Evolutionary conservation across 2,888 invertebrate species (phyloP).

Genomic region (Matsumyia berberina): DNA sequence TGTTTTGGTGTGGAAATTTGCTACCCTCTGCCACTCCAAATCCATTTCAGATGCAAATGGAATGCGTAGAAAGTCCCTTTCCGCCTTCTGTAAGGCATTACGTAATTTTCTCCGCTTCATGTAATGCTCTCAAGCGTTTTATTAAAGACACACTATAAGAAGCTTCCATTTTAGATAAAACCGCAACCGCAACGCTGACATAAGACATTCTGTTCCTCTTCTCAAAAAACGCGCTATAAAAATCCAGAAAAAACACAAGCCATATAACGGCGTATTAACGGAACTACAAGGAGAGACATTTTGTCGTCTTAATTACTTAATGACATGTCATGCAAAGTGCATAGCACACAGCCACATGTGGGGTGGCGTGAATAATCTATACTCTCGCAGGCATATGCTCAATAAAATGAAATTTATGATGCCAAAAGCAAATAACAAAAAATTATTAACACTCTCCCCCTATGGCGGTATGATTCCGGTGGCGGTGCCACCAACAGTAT

Average conservation of each 20-base stretch:
- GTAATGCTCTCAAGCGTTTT: neutral
- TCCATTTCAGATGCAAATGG: no score
- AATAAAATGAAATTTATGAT: slow-evolving; percentile 61
- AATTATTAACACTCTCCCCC: slow-evolving; percentile 24
- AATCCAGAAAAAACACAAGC: neutral
- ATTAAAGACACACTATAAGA: neutral
- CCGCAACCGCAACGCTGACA: neutral
- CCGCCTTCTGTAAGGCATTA: no score
- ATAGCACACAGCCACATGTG: slow-evolving; percentile 23
- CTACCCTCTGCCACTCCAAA: no score
- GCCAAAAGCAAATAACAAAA: slow-evolving; percentile 28
- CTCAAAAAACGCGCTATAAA: neutral
- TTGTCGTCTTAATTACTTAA: slow-evolving; percentile 71
- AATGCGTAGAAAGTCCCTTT: no score
- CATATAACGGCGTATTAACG: slow-evolving; percentile 1
- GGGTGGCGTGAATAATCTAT: slow-evolving; percentile 27
- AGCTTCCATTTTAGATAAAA: slow-evolving; percentile 1
- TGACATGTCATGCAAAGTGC: slow-evolving; percentile 71
- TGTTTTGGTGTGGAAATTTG: no score
- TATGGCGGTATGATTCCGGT: slow-evolving; percentile 14
- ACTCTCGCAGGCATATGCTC: slow-evolving; percentile 41
- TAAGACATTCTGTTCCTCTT: neutral
- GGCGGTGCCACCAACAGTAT: slow-evolving; percentile 12
- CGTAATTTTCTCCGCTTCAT: neutral
- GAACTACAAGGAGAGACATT: slow-evolving; percentile 35